Percentiles rank a stretch among this genome's conserved stretches.
These are phyloP conservation scores for Trichoplusia ni DNA, from an alignment of 1,140 invertebrate species.

Conservation along the genomic window DNA sequence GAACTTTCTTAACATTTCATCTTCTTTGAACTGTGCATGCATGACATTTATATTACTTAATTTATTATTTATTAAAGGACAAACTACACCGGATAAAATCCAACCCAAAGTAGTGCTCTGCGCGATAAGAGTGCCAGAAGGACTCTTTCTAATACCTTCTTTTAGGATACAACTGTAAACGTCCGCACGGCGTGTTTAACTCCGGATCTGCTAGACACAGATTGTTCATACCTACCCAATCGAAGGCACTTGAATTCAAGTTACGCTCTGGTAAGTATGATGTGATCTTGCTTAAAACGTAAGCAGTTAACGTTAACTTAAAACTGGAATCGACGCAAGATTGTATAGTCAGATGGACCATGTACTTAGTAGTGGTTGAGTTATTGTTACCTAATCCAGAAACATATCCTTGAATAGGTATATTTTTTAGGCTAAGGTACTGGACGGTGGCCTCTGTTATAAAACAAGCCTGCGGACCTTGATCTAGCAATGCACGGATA, in stretches of 20 bases:
- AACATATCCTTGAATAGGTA: conserved; percentile 5
- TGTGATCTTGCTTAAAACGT: conserved; percentile 24
- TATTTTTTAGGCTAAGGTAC: conserved; percentile 23
- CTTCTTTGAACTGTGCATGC: conserved; percentile 22
- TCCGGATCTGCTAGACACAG: conserved; percentile 32
- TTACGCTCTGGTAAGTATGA: conserved; percentile 12
- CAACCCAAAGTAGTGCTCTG: conserved; percentile 26
- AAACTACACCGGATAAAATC: conserved; percentile 24
- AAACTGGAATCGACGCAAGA: conserved; percentile 9
- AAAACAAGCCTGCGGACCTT: conserved; percentile 34
- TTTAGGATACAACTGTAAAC: conserved; percentile 9
- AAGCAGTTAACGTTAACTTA: conserved; percentile 13
- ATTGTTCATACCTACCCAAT: conserved; percentile 9
- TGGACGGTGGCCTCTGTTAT: conserved; percentile 34
- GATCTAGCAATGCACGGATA: conserved; percentile 23
- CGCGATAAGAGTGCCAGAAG: no score
- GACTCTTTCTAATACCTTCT: conserved; percentile 24
- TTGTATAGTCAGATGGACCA: conserved; percentile 25
- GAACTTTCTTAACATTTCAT: conserved; percentile 31
- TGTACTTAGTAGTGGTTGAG: neutral
- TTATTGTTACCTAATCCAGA: conserved; percentile 18
- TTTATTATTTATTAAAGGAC: no score
- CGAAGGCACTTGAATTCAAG: neutral
- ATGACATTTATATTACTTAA: no score
- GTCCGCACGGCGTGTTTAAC: conserved; percentile 23